Conservation (phyloP, 2,113 vertebrate genomes). For the Centropus bengalensis region DNA sequence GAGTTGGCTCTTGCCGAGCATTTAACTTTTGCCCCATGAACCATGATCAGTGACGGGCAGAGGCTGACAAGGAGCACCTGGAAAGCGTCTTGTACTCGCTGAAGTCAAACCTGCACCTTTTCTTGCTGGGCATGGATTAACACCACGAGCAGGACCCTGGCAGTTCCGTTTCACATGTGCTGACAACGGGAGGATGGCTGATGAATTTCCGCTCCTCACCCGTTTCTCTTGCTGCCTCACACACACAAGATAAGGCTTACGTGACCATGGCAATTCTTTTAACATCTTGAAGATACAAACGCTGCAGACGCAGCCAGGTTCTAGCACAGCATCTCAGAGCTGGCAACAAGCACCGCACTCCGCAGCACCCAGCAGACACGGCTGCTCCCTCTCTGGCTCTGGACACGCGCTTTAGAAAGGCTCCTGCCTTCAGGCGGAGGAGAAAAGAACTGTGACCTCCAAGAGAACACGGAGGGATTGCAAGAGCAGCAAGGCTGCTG, state of each 20-base stretch:
- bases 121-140: not conserved
- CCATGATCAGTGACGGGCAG: not conserved
- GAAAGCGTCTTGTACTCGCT: not conserved
- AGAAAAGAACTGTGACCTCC: not conserved
- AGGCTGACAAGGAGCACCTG: not conserved
- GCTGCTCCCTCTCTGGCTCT: accelerated
- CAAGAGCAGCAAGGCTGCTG: not conserved
- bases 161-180: not conserved
- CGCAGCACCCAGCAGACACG: not conserved
- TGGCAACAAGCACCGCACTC: not conserved
- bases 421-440: accelerated
- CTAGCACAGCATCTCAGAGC: not conserved
- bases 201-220: not conserved
- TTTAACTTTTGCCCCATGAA: not conserved
- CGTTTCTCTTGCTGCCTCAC: not conserved
- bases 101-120: not conserved
- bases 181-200: not conserved
- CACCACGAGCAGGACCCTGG: not conserved
- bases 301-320: not conserved
- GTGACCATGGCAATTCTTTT: not conserved
- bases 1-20: not conserved
- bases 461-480: not conserved
- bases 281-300: not conserved
- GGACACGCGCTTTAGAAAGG: not conserved
- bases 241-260: not conserved